A percentile compares a stretch with the other conserved stretches of the same genome.
phyloP scores from a whole-genome alignment of 2,113 vertebrate genomes.

The Eulemur rufifrons region DNA sequence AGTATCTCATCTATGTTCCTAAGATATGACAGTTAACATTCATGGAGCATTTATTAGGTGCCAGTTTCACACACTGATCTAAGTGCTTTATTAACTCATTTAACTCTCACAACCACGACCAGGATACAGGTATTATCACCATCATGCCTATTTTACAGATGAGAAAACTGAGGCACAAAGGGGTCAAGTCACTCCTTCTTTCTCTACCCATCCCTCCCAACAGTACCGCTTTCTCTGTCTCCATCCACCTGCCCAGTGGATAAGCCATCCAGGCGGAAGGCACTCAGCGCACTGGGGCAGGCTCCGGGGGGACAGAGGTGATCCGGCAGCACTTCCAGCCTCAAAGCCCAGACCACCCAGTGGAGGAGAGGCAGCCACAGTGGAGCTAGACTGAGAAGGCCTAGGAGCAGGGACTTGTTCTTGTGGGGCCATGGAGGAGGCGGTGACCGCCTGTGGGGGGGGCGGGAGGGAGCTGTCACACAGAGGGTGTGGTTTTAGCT shows the following conservation, averaged over 20 bases:
- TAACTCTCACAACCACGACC: not conserved
- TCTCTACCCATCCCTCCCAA: not conserved
- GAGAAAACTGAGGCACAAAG: not conserved
- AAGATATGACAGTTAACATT: not conserved
- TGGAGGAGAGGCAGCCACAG: accelerated
- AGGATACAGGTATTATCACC: not conserved
- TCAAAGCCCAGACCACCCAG: not conserved
- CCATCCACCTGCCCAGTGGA: not conserved
- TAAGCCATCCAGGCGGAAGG: not conserved
- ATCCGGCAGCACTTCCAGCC: not conserved
- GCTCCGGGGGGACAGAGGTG: not conserved
- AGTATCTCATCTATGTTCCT: not conserved
- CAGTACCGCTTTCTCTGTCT: not conserved
- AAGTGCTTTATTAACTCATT: not conserved
- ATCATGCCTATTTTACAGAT: not conserved
- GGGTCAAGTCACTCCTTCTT: not conserved
- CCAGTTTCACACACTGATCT: not conserved
- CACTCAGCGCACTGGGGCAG: not conserved
- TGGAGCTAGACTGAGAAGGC: not conserved
- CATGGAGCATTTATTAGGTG: not conserved
- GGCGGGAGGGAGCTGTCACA: no score
- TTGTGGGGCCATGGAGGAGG: no score
- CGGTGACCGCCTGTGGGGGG: no score
- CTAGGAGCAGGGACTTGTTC: accelerated
- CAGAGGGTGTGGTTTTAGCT: no score